phyloP scores from a whole-genome alignment of 1,140 invertebrate species.

The Lucilia cuprina region DNA sequence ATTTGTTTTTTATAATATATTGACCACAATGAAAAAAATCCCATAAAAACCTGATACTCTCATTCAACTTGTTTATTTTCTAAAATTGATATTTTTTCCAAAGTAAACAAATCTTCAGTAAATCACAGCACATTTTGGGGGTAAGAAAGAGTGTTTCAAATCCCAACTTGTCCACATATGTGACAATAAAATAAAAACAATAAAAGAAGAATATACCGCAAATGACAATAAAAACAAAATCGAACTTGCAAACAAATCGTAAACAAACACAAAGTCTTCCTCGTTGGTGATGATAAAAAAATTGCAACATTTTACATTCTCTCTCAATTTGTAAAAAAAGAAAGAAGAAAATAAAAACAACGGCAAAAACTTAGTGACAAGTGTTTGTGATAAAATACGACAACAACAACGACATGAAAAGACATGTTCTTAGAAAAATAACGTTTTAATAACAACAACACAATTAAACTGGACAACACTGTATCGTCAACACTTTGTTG shows the following conservation, averaged over 20 bases:
- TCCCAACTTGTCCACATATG: no score
- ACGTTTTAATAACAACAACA: not conserved
- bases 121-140: no score
- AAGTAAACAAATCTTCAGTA: no score
- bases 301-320: no score
- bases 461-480: not conserved
- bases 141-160: no score
- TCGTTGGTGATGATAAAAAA: not conserved
- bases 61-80: no score
- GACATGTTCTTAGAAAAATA: not conserved
- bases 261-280: not conserved
- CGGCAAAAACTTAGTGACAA: not conserved
- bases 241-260: not conserved
- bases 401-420: not conserved
- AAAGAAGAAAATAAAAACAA: not conserved
- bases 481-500: not conserved
- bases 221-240: not conserved
- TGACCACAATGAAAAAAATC: no score
- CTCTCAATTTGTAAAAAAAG: not conserved
- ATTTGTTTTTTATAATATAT: no score
- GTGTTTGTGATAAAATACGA: slow-evolving; percentile 4
- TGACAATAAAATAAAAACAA: not conserved
- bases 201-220: not conserved
- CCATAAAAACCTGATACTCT: no score
- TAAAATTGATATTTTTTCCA: no score